Conservation (phyloP, 2,113 vertebrate genomes). For the Odobenus rosmarus region DNA sequence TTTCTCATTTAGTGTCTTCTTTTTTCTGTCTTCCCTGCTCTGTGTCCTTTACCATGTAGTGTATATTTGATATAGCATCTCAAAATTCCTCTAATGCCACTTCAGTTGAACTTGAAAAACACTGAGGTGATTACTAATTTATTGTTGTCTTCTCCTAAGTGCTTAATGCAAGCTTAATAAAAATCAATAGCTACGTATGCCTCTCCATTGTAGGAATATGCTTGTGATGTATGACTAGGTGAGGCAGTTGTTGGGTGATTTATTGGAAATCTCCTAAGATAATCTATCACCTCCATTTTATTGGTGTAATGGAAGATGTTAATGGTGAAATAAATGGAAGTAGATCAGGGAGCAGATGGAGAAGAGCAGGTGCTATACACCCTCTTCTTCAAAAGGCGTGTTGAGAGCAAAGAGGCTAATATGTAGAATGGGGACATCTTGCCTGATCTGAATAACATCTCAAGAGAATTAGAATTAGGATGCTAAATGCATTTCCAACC, state of each 20-base stretch:
- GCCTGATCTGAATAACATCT: background rate
- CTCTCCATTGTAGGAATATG: conserved; percentile 51
- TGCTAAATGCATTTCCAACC: background rate
- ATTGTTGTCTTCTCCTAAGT: conserved; percentile 74
- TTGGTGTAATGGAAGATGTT: background rate
- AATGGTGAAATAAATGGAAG: background rate
- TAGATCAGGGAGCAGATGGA: background rate
- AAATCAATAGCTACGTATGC: conserved; percentile 65
- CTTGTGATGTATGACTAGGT: conserved; percentile 70
- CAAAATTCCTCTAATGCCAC: conserved; percentile 37
- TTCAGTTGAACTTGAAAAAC: conserved; percentile 71
- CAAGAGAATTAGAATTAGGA: background rate
- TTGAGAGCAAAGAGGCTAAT: background rate
- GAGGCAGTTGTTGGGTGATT: conserved; percentile 55
- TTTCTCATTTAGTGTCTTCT: background rate
- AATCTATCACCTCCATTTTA: conserved; percentile 45
- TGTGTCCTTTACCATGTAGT: background rate
- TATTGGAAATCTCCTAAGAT: conserved; percentile 42
- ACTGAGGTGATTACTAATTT: conserved; percentile 76
- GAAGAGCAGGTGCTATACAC: background rate
- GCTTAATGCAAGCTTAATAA: conserved; percentile 77
- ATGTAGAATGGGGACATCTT: background rate
- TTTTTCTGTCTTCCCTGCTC: conserved; percentile 35
- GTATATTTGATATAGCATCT: background rate
- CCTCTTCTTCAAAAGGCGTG: background rate